Percentiles rank a stretch among this genome's conserved stretches.
Conservation (phyloP, 2,888 invertebrate genomes). For the Phortica magna region DNA sequence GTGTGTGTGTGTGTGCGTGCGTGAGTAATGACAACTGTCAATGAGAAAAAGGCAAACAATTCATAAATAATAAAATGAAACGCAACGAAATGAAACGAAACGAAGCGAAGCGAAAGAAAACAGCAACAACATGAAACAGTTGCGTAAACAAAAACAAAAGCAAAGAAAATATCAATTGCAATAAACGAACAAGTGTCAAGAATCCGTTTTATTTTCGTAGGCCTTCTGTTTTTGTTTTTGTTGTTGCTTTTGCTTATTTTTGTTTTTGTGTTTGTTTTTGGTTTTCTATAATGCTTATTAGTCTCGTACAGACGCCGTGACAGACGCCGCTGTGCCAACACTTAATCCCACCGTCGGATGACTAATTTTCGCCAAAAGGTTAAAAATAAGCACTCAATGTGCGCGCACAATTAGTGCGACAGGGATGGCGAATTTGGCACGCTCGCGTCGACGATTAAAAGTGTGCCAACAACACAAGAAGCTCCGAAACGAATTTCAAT, state of each 20-base stretch:
- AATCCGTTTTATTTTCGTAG: too few relatives aligned
- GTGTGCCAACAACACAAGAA: not conserved
- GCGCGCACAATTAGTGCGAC: not conserved
- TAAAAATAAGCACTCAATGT: not conserved
- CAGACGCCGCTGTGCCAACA: too few relatives aligned
- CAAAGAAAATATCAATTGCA: not conserved
- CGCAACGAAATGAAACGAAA: constrained; percentile 48
- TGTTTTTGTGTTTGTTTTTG: too few relatives aligned
- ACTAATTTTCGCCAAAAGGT: too few relatives aligned
- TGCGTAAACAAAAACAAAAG: constrained; percentile 15
- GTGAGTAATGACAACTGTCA: not conserved
- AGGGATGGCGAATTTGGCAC: not conserved
- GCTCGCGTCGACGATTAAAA: not conserved
- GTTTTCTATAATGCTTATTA: too few relatives aligned
- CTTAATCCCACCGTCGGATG: too few relatives aligned
- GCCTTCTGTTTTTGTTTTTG: too few relatives aligned
- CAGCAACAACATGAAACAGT: constrained; percentile 37
- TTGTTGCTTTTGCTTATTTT: too few relatives aligned
- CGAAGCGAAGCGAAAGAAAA: constrained; percentile 5
- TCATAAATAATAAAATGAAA: constrained; percentile 52
- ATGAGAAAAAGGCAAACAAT: not conserved
- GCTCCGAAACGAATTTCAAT: not conserved
- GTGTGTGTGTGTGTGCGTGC: too few relatives aligned
- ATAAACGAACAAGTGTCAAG: not conserved
- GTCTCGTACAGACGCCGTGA: too few relatives aligned